A percentile compares a stretch with the other conserved stretches of the same genome.
These are phyloP conservation scores for Schizotus pectinicornis DNA, from an alignment of 2,888 invertebrate species.

Conservation along the genomic window DNA sequence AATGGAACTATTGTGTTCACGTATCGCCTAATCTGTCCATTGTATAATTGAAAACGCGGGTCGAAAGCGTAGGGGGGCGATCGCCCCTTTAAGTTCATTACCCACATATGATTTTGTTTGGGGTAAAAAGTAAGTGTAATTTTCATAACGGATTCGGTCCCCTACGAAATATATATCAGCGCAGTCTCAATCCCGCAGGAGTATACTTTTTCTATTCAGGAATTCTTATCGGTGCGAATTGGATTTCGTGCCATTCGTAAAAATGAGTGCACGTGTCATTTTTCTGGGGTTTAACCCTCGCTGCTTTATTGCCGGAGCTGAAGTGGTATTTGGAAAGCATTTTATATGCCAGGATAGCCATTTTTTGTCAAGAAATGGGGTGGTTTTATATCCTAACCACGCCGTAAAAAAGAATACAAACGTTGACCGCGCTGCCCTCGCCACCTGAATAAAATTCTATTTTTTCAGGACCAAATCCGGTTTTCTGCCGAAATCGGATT, in stretches of 20 bases:
- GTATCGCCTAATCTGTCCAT: slow-evolving; percentile 46
- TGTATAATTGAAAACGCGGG: slow-evolving; percentile 43
- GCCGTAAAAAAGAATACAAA: slow-evolving; percentile 28
- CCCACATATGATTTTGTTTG: slow-evolving; percentile 8
- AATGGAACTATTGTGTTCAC: slow-evolving; percentile 47
- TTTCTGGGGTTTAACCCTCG: slow-evolving; percentile 34
- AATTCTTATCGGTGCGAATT: slow-evolving; percentile 39
- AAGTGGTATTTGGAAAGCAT: slow-evolving; percentile 42
- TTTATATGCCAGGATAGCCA: slow-evolving; percentile 37
- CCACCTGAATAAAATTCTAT: slow-evolving; percentile 9
- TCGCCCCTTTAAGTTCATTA: slow-evolving; percentile 32
- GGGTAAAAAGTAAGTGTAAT: neutral
- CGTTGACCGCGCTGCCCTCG: slow-evolving; percentile 13
- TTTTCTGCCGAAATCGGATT: neutral
- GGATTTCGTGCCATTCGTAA: slow-evolving; percentile 40
- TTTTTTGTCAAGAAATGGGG: slow-evolving; percentile 29
- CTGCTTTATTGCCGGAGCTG: slow-evolving; percentile 39
- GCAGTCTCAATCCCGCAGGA: slow-evolving; percentile 33
- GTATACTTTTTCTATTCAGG: slow-evolving; percentile 33
- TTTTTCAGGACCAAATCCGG: neutral
- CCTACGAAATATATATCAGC: slow-evolving; percentile 6
- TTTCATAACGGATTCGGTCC: neutral
- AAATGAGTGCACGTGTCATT: slow-evolving; percentile 40
- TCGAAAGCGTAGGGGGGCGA: slow-evolving; percentile 27
- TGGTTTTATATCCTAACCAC: slow-evolving; percentile 24